Base-by-base conservation (phyloP, 92 coral and sea anemone genomes). In the Epizoanthus scotinus region DNA sequence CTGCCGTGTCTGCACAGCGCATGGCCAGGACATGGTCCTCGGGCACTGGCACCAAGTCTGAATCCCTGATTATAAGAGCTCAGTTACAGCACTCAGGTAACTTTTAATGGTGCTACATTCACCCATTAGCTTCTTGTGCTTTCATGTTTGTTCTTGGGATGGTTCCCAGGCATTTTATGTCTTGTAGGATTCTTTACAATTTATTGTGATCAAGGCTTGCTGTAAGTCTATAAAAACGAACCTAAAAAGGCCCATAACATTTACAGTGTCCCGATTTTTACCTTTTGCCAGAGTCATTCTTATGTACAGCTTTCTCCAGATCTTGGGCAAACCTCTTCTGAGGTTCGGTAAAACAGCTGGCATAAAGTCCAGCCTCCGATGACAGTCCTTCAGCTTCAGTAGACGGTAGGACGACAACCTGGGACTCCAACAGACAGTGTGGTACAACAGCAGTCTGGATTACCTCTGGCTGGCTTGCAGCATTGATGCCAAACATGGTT, bases 401-500 rank as follows among this genome's bases (percentile, higher is more conserved):
- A 80, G 49, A 70, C 2, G 67, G 47, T 24, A 98, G 98, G 36
- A 95, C 59, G 6, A 90, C 84, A 34, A 93, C 87, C 19, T 79
- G 90, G 12, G 94, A 90, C 26, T 83, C 84, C 64, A 82, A 90
- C 53, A 91, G 88, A 79, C 91, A 88, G 34, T 88, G 85, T 55
- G 97, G 97, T 58, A 79, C 86, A 34, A 90, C 62, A 12, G 90
- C 79, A 9, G 83, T 64, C 58, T 90, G 97, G 36, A 72, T 74
- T 42, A 90, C 85, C 8, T 93, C 98, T 4, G 98, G 95, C 63
- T 95, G 99, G 63, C 91, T 85, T 3, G 92, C 91, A 6, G 91
- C 90, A 72, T 93, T 95, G 83, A 95, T 85, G 26, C 99, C 96
- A 89, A 95, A 95, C 91, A 95, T 95, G 20, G 98, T 90, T n/a